Evolutionary conservation across 2,888 invertebrate genomes (phyloP).

Genomic region (Theretra japonica): DNA sequence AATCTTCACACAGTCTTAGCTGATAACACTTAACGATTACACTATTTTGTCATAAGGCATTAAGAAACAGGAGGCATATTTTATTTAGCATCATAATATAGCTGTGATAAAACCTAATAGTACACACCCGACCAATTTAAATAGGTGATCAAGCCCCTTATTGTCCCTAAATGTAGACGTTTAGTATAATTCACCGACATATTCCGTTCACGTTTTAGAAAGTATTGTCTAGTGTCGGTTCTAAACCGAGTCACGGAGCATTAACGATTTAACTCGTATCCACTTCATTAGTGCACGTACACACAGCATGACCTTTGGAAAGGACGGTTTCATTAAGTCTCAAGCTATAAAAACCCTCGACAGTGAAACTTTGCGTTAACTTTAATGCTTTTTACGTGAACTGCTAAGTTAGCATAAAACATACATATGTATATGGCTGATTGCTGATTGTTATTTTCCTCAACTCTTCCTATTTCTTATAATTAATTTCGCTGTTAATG

Average conservation of each 20-base stretch:
- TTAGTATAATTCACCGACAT: constrained; percentile 10
- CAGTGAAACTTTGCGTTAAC: background rate
- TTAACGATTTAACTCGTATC: constrained; percentile 23
- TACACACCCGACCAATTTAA: background rate
- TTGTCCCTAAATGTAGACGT: constrained; percentile 12
- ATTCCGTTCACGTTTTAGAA: constrained; percentile 24
- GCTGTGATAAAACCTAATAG: background rate
- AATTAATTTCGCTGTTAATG: too few relatives aligned
- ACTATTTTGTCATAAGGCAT: too few relatives aligned
- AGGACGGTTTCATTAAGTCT: constrained; percentile 12
- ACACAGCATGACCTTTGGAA: constrained; percentile 15
- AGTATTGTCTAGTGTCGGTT: constrained; percentile 18
- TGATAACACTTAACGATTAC: too few relatives aligned
- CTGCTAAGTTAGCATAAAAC: background rate
- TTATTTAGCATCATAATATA: background rate
- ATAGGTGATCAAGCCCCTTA: constrained; percentile 12
- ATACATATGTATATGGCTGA: too few relatives aligned
- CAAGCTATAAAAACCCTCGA: background rate
- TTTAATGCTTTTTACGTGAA: background rate
- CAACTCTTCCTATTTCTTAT: too few relatives aligned
- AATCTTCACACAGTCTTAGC: too few relatives aligned
- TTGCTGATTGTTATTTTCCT: too few relatives aligned
- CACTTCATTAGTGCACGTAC: constrained; percentile 18
- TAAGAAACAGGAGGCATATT: too few relatives aligned
- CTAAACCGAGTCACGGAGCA: constrained; percentile 18